These are phyloP conservation scores for Chrysocyon brachyurus DNA, from an alignment of 2,797 vertebrate genomes.

Conservation along the genomic window DNA sequence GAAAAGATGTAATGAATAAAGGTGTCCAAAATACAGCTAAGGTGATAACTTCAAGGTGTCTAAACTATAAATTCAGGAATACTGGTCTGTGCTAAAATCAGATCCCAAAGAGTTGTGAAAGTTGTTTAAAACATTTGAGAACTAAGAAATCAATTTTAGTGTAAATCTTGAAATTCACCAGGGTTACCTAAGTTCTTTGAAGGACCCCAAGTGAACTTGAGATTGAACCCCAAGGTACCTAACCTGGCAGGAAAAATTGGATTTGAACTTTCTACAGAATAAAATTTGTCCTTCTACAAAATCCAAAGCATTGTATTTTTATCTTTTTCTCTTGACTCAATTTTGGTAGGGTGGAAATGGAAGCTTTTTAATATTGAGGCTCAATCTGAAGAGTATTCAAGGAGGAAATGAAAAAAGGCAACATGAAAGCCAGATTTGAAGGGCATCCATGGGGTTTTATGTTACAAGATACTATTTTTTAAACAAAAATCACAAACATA, in stretches of 20 bases:
- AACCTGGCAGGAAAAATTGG: not conserved
- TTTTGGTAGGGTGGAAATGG: constrained; percentile 31
- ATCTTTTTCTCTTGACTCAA: not conserved
- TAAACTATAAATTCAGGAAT: constrained; percentile 51
- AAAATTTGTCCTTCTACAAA: not conserved
- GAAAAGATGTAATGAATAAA: constrained; percentile 48
- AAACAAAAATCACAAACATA: not conserved
- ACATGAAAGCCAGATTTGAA: not conserved
- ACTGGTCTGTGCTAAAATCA: constrained; percentile 38
- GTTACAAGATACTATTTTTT: not conserved
- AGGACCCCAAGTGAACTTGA: not conserved
- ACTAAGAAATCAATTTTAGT: not conserved
- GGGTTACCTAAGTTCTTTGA: constrained; percentile 42
- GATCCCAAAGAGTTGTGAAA: constrained; percentile 10
- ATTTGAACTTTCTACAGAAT: constrained; percentile 48
- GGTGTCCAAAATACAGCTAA: not conserved
- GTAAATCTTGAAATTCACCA: constrained; percentile 29
- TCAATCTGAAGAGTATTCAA: not conserved
- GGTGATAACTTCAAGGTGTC: not conserved
- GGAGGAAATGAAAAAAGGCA: not conserved
- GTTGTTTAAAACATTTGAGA: constrained; percentile 52
- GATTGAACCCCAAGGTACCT: constrained; percentile 8
- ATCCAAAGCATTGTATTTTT: constrained; percentile 8
- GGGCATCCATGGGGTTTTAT: not conserved
- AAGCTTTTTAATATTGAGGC: not conserved